These are phyloP conservation scores for Sinhomidia bicolor DNA, from an alignment of 2,888 invertebrate genomes.

Conservation along the genomic window DNA sequence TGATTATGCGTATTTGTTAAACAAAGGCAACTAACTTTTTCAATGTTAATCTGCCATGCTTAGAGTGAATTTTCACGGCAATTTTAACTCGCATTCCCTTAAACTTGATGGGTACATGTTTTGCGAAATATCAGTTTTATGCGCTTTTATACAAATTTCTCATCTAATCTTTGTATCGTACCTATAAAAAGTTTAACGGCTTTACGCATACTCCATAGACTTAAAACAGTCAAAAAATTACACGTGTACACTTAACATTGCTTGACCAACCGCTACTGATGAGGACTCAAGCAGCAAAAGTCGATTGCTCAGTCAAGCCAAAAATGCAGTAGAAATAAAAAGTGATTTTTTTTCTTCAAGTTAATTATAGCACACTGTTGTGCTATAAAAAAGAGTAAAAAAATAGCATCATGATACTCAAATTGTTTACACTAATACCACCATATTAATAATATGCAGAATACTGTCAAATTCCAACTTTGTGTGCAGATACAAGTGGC, in stretches of 20 bases:
- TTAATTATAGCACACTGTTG: background rate
- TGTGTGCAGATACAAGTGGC: constrained; percentile 3
- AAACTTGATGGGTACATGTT: no score
- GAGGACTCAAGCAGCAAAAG: background rate
- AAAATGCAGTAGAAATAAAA: background rate
- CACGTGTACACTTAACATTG: background rate
- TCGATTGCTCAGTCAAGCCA: background rate
- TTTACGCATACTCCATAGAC: no score
- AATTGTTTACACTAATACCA: constrained; percentile 15
- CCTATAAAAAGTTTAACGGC: no score
- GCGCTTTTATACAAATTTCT: no score
- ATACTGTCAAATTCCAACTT: constrained; percentile 19
- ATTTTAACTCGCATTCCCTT: background rate
- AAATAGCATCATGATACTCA: constrained; percentile 17
- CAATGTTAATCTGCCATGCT: no score
- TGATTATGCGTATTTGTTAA: no score
- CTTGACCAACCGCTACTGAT: background rate
- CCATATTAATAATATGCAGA: background rate
- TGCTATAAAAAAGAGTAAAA: background rate
- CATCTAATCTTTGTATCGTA: no score
- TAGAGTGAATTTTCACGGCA: no score
- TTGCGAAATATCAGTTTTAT: no score
- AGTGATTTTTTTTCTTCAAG: background rate
- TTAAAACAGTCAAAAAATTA: no score
- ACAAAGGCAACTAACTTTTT: no score